phyloP scores from a whole-genome alignment of 1,140 invertebrate genomes.

The Listronotus bonariensis region DNA sequence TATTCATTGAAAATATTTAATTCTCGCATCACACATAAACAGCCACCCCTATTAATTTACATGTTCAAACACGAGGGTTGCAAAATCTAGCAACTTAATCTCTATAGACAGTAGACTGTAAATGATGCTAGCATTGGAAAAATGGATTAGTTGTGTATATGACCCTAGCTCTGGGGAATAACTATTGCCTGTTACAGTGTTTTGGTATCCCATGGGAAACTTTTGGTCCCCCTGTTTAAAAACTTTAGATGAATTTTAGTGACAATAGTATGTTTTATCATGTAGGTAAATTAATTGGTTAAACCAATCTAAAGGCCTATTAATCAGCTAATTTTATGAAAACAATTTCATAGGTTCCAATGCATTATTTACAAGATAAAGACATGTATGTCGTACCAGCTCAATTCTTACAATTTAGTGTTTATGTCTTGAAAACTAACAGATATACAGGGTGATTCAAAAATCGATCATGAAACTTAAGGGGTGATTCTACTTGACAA shows the following conservation, averaged over 20 bases:
- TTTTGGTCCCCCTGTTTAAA: slow-evolving; percentile 1
- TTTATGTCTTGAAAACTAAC: no score
- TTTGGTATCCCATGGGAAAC: slow-evolving; percentile 14
- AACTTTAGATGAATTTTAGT: not conserved
- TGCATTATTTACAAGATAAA: no score
- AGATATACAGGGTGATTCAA: no score
- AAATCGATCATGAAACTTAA: no score
- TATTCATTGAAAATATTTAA: slow-evolving; percentile 19
- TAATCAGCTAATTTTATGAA: no score
- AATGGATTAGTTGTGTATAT: slow-evolving; percentile 14
- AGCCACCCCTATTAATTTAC: slow-evolving; percentile 19
- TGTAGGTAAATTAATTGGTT: no score
- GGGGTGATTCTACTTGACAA: no score
- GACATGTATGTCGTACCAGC: no score
- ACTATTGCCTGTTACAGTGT: slow-evolving; percentile 13
- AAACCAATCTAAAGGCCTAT: no score
- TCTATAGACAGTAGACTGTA: slow-evolving; percentile 12
- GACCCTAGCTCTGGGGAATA: slow-evolving; percentile 6
- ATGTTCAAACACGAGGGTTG: slow-evolving; percentile 14
- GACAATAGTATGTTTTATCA: no score
- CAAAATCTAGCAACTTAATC: slow-evolving; percentile 11
- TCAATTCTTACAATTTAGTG: no score
- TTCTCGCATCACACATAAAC: slow-evolving; percentile 8
- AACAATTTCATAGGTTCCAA: no score
- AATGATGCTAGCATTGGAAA: slow-evolving; percentile 16